These are phyloP conservation scores for Eulacestoma nigropectus DNA, from an alignment of 2,113 vertebrate genomes.

Conservation along the genomic window DNA sequence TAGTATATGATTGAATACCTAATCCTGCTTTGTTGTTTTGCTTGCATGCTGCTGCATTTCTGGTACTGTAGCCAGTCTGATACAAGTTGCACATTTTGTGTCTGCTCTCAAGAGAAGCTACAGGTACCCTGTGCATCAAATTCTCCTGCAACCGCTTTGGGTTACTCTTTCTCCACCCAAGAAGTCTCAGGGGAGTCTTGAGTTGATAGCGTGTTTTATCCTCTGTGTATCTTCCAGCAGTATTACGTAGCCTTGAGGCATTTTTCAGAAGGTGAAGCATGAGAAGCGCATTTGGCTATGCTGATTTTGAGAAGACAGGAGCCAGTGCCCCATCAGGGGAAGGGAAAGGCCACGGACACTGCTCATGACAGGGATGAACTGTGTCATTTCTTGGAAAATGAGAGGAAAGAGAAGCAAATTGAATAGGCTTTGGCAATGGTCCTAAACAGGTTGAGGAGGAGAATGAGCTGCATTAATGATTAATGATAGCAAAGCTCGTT, in stretches of 20 bases:
- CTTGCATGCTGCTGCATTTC: neutral
- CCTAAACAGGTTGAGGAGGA: neutral
- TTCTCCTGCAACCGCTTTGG: neutral
- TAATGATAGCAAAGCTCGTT: slow-evolving; percentile 29
- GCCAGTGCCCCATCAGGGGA: neutral
- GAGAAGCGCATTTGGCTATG: neutral
- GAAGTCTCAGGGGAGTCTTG: neutral
- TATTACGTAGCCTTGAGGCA: neutral
- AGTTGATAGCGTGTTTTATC: neutral
- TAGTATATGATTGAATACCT: neutral
- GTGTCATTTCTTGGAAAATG: neutral
- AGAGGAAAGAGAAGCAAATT: neutral
- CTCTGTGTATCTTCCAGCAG: neutral
- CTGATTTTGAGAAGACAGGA: neutral
- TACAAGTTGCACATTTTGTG: fast-evolving
- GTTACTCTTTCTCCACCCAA: neutral
- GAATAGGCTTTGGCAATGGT: neutral
- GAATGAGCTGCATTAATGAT: slow-evolving; percentile 29
- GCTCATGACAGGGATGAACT: neutral
- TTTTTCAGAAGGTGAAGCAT: neutral
- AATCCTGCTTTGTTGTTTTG: neutral
- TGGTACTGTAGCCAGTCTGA: neutral
- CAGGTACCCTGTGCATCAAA: neutral
- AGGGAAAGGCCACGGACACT: neutral
- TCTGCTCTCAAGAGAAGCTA: neutral